These are phyloP conservation scores for Hirudinaria manillensis DNA, from an alignment of 2,888 invertebrate genomes.

Conservation along the genomic window DNA sequence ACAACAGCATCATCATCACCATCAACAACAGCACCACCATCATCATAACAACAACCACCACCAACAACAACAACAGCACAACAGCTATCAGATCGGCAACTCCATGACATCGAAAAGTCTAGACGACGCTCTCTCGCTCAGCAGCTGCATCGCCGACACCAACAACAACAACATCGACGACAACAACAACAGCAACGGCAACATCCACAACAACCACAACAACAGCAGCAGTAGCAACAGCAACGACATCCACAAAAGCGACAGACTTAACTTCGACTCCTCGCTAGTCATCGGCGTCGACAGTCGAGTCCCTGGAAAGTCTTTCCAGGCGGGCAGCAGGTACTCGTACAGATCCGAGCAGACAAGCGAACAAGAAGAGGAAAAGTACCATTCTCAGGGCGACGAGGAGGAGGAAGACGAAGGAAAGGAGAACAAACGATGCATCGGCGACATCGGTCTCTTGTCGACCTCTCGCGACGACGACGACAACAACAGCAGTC, in stretches of 20 bases:
- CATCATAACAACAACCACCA: not conserved
- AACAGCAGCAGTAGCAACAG: constrained; percentile 19
- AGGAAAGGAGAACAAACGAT: constrained; percentile 8
- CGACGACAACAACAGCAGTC: constrained; percentile 20
- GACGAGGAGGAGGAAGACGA: not conserved
- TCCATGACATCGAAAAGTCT: not conserved
- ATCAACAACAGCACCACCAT: not conserved
- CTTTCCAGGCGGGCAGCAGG: not conserved
- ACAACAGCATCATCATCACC: not conserved
- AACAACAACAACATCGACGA: not conserved
- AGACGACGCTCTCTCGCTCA: not conserved
- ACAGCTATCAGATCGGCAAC: not conserved
- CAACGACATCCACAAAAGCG: constrained; percentile 20
- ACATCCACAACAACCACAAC: constrained; percentile 7
- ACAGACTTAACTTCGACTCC: constrained; percentile 6
- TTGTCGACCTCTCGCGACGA: constrained; percentile 1
- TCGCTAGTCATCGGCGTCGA: not conserved
- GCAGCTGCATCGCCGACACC: constrained; percentile 2
- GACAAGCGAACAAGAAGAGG: not conserved
- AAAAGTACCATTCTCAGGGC: too few species aligned
- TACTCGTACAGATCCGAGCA: not conserved
- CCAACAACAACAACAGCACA: not conserved
- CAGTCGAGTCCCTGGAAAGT: not conserved
- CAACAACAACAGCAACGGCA: not conserved
- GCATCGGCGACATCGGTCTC: not conserved